phyloP scores from a whole-genome alignment of 2,113 vertebrate genomes.

The Ciconia stormi region DNA sequence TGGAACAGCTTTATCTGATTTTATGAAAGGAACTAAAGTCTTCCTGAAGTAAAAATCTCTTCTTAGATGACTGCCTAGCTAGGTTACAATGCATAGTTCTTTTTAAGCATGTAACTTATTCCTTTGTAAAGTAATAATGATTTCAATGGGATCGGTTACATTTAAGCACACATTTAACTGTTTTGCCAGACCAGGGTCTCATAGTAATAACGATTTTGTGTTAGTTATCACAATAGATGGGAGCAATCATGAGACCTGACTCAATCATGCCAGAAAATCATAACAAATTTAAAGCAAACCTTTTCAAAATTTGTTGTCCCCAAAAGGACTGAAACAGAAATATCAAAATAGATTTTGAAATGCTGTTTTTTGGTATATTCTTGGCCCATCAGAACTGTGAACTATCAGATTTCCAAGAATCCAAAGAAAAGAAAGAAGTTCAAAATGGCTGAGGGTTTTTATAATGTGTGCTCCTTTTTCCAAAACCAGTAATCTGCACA shows the following conservation, averaged over 20 bases:
- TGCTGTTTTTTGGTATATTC: not conserved
- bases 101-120: not conserved
- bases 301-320: not conserved
- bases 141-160: not conserved
- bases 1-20: not conserved
- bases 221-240: not conserved
- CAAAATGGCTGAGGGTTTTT: not conserved
- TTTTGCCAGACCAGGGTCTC: not conserved
- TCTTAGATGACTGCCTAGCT: not conserved
- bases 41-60: not conserved
- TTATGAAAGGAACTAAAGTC: not conserved
- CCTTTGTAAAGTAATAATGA: not conserved
- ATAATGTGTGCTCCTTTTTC: not conserved
- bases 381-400: not conserved
- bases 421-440: not conserved
- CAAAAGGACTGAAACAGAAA: not conserved
- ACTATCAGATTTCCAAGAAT: not conserved
- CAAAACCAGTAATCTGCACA: not conserved
- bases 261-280: not conserved
- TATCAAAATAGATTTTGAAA: not conserved
- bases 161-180: not conserved
- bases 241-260: not conserved
- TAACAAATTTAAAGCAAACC: not conserved
- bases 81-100: not conserved
- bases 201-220: not conserved